A percentile compares a stretch with the other conserved stretches of the same genome.
These are phyloP conservation scores for Aptenodytes forsteri DNA, from an alignment of 2,113 vertebrate genomes.

Conservation along the genomic window DNA sequence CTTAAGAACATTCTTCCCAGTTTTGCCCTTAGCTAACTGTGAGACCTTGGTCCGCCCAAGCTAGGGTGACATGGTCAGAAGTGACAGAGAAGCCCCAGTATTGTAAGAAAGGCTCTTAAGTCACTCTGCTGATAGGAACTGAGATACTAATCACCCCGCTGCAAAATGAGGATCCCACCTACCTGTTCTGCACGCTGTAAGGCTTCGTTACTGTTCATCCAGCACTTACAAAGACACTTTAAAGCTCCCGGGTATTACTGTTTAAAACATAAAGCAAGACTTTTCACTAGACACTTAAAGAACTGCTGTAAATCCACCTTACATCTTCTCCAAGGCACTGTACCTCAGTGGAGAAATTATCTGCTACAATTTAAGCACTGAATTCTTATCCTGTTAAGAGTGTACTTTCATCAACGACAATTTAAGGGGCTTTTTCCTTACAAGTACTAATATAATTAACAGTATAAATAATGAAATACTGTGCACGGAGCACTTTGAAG, in stretches of 20 bases:
- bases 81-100: neutral
- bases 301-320: neutral
- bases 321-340: neutral
- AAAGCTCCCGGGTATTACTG: neutral
- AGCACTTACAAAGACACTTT: neutral
- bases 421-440: neutral
- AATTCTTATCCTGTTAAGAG: neutral
- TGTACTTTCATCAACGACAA: neutral
- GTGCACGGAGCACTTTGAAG: neutral
- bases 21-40: neutral
- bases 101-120: neutral
- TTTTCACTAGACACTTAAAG: neutral
- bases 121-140: neutral
- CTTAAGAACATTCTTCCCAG: neutral
- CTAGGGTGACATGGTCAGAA: neutral
- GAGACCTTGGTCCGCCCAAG: neutral
- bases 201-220: neutral
- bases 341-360: neutral
- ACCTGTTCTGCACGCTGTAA: neutral
- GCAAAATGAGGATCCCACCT: neutral
- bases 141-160: neutral
- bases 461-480: conserved; percentile 29
- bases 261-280: neutral
- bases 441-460: conserved; percentile 43
- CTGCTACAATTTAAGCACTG: neutral